A percentile compares a stretch with the other conserved stretches of the same genome.
Conservation (phyloP, 2,113 vertebrate species). For the Oryzias celebensis region DNA sequence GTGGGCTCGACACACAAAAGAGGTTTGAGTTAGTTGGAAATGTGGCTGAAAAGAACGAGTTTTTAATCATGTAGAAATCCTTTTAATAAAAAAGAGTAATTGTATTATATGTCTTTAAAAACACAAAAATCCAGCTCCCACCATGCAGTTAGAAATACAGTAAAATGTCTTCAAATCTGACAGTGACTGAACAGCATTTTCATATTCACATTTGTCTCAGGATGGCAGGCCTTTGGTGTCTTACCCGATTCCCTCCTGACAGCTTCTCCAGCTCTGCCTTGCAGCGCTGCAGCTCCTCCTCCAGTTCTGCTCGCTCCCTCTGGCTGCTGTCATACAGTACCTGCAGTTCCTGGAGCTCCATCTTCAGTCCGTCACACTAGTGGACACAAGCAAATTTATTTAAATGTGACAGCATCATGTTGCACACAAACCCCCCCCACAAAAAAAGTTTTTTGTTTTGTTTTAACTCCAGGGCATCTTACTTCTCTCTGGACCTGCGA, state of each 20-base stretch:
- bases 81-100: too few relatives aligned
- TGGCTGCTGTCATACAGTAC: conserved; percentile 81
- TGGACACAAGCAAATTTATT: conserved; percentile 1
- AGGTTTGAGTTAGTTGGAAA: conserved; percentile 37
- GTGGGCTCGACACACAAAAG: conserved; percentile 51
- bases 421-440: background rate
- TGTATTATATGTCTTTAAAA: background rate
- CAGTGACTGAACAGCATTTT: background rate
- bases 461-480: background rate
- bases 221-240: conserved; percentile 8
- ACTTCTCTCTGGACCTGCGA: conserved; percentile 81
- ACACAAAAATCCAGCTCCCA: background rate
- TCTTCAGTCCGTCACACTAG: conserved; percentile 82
- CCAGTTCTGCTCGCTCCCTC: conserved; percentile 80
- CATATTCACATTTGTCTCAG: background rate
- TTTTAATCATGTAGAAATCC: conserved; percentile 7
- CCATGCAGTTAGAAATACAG: background rate
- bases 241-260: conserved; percentile 76
- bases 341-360: conserved; percentile 82
- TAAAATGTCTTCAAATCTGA: background rate
- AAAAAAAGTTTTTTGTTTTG: background rate
- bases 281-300: conserved; percentile 86
- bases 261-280: conserved; percentile 85
- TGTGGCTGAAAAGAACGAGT: conserved; percentile 20
- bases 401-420: background rate